Conservation (phyloP, 2,113 vertebrate species). For the Nyctereutes procyonoides region DNA sequence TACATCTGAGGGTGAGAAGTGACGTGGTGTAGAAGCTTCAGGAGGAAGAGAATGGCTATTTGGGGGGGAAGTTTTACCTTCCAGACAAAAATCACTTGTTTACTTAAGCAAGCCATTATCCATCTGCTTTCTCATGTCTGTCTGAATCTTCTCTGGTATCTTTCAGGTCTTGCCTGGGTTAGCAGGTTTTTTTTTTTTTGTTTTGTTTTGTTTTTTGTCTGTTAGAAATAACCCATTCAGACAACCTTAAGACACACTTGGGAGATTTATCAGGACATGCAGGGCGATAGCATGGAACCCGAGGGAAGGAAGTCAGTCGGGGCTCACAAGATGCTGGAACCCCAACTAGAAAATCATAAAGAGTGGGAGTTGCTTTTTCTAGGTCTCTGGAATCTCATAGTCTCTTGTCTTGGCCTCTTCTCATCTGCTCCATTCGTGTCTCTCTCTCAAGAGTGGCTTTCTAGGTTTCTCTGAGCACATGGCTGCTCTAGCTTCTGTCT, state of each 20-base stretch:
- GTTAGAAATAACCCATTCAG: conserved; percentile 18
- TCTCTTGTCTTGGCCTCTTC: neutral
- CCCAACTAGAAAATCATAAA: conserved; percentile 5
- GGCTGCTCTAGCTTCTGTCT: conserved; percentile 28
- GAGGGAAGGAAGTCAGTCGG: neutral
- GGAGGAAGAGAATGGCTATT: conserved; percentile 36
- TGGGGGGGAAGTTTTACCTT: conserved; percentile 63
- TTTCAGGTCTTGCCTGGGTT: conserved; percentile 50
- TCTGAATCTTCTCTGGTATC: conserved; percentile 34
- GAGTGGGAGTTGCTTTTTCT: neutral
- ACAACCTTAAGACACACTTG: conserved; percentile 19
- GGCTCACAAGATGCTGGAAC: neutral
- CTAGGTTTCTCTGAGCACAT: conserved; percentile 59
- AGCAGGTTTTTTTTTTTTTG: neutral
- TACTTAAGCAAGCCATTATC: conserved; percentile 52
- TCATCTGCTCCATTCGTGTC: conserved; percentile 21
- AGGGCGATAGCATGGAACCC: neutral
- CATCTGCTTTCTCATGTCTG: conserved; percentile 28
- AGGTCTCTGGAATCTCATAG: neutral
- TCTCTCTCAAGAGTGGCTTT: conserved; percentile 44
- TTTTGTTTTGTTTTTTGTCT: conserved; percentile 49
- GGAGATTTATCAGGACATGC: conserved; percentile 16
- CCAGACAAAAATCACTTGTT: conserved; percentile 64
- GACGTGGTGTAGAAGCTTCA: conserved; percentile 41
- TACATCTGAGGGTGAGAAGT: conserved; percentile 60